Base-by-base conservation (phyloP, 2,888 invertebrate species). In the Atherix ibis region DNA sequence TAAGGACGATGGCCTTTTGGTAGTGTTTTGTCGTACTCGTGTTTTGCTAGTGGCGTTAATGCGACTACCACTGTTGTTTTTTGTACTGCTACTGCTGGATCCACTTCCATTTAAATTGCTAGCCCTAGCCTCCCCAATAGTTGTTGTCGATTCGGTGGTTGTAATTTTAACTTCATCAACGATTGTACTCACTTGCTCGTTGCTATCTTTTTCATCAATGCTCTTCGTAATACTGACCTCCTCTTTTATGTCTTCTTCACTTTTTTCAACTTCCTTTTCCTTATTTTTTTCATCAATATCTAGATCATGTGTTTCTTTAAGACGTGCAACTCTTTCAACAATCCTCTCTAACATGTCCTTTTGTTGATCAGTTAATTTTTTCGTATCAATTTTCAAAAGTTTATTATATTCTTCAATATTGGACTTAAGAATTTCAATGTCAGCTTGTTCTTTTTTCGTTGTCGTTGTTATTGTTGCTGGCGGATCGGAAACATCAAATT, bases 341-440 rank as follows among this genome's bases (percentile, higher is more conserved):
- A 61, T 61, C n/a, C 54, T 44, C 34, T 58, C 55, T 30, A 61
- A 42, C 50, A 61, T 56, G 37, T 57, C 53, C 51, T 58, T 59
- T 38, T 61, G 60, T 18, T 56, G 57, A 36, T 57, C 57, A 1
- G 58, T 57, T 28, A 61, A 39, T 39, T 59, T 57, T 44, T 53
- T 54, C 1, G 57, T 57, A 41, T 59, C 59, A 40, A 58, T 32
- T 38, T 56, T 54, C 4, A 60, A 38, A 10, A 60, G 41, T 15
- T 53, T 50, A 40, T 59, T 58, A 36, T 60, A 60, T 40, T 58
- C 56, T 32, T 56, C 52, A 35, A 60, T 58, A 35, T 59, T 58
- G 17, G 52, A 48, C 32, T 56, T 56, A 1, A 59, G 59, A 0
- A 55, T 55, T 32, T 60, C 60, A 32, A 59, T 60, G 28, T 60